Percentiles rank a stretch among this genome's conserved stretches.
Conservation (phyloP, 2,888 invertebrate species). For the Chironomus riparius region DNA sequence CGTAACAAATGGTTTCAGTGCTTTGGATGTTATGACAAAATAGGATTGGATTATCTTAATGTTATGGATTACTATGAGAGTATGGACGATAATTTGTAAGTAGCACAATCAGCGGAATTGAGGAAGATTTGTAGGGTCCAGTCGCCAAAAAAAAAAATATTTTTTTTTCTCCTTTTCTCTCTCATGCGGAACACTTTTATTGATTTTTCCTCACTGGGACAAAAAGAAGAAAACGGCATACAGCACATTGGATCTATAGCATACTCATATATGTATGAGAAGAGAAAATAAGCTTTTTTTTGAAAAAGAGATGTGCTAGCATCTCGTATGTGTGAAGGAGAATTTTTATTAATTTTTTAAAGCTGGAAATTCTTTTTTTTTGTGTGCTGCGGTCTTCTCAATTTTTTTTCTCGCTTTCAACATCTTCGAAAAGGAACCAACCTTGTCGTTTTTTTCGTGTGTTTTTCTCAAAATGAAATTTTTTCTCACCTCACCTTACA, state of each 20-base stretch:
- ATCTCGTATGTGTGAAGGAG: too few species aligned
- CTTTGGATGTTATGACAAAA: slow-evolving; percentile 12
- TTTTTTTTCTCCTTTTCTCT: neutral
- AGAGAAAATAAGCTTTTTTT: neutral
- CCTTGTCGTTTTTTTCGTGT: too few species aligned
- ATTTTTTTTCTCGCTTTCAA: too few species aligned
- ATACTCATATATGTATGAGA: neutral
- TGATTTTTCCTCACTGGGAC: slow-evolving; percentile 16
- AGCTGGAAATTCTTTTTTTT: too few species aligned
- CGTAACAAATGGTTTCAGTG: slow-evolving; percentile 16
- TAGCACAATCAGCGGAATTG: neutral
- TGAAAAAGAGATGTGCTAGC: neutral
- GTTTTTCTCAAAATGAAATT: too few species aligned
- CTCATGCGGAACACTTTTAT: slow-evolving; percentile 26
- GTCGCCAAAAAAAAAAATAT: neutral
- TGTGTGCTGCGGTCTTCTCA: too few species aligned
- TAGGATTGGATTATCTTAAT: slow-evolving; percentile 21
- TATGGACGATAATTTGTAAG: slow-evolving; percentile 19
- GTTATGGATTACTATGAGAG: slow-evolving; percentile 25
- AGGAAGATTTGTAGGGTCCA: neutral
- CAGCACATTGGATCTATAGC: neutral
- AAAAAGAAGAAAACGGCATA: slow-evolving; percentile 18
- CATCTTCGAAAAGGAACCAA: too few species aligned
- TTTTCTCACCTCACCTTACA: too few species aligned
- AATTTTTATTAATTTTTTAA: too few species aligned